A percentile compares a stretch with the other conserved stretches of the same genome.
Evolutionary conservation across 2,797 vertebrate genomes (phyloP).

Genomic region (Chromobotia macracanthus): DNA sequence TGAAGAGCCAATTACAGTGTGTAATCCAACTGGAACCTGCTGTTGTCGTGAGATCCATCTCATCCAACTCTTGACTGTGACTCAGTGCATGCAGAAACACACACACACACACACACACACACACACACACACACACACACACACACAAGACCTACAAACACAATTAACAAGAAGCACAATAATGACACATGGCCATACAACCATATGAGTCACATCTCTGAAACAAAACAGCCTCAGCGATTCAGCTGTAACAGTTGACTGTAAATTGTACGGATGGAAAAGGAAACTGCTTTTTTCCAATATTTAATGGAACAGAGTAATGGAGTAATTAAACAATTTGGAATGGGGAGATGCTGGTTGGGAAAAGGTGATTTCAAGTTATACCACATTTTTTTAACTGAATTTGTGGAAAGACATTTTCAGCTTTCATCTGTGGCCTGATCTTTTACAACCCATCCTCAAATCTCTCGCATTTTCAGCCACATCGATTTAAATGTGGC

Average conservation of each 20-base stretch:
- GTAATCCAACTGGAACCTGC: conserved; percentile 42
- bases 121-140: too few relatives aligned
- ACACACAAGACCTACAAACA: background rate
- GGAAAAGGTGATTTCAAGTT: too few relatives aligned
- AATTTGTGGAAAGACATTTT: too few relatives aligned
- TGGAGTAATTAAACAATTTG: background rate
- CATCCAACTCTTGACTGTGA: conserved; percentile 34
- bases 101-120: background rate
- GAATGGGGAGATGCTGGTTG: too few relatives aligned
- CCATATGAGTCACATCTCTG: background rate
- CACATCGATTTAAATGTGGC: conserved; percentile 22
- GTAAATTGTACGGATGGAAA: background rate
- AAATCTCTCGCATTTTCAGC: background rate
- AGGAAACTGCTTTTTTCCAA: background rate
- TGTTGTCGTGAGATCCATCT: conserved; percentile 23
- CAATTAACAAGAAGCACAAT: background rate
- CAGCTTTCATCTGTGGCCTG: too few relatives aligned
- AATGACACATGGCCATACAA: conserved; percentile 4
- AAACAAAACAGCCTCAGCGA: background rate
- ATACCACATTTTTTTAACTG: too few relatives aligned
- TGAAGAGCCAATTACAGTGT: conserved; percentile 36
- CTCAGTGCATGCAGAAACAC: background rate
- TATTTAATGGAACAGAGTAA: background rate
- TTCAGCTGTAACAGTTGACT: background rate
- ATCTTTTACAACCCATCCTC: background rate